Percentiles rank a stretch among this genome's conserved stretches.
Evolutionary conservation across 2,888 invertebrate genomes (phyloP).

Genomic region (Belgica antarctica): DNA sequence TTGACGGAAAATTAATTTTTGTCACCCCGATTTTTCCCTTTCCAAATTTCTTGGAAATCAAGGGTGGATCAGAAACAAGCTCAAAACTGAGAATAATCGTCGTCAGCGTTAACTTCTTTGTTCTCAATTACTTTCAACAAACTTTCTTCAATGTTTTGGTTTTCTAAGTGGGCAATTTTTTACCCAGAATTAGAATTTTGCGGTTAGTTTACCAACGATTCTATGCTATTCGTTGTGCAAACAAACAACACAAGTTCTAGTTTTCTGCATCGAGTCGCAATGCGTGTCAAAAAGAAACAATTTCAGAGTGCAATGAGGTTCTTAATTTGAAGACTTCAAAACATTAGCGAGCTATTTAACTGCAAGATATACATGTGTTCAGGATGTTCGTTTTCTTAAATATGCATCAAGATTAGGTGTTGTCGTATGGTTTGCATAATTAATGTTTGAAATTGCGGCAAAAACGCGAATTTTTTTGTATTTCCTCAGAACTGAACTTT

Average conservation of each 20-base stretch:
- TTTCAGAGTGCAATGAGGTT: not conserved
- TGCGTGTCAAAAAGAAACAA: not conserved
- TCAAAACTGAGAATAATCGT: not conserved
- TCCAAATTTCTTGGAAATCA: too few species aligned
- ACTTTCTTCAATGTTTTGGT: not conserved
- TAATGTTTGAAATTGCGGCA: slow-evolving; percentile 29
- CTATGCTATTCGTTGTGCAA: not conserved
- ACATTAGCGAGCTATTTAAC: too few species aligned
- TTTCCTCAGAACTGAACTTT: slow-evolving; percentile 4
- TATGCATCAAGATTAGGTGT: slow-evolving; percentile 3
- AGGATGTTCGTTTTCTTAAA: slow-evolving; percentile 24
- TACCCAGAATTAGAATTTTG: not conserved
- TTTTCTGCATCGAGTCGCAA: not conserved
- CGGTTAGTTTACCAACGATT: slow-evolving; percentile 31
- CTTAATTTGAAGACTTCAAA: slow-evolving; percentile 3
- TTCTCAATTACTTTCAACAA: too few species aligned
- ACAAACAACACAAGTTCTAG: not conserved
- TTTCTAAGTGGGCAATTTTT: not conserved
- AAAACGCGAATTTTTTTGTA: slow-evolving; percentile 8
- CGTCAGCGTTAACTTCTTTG: not conserved
- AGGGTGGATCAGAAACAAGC: too few species aligned
- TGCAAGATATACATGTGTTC: slow-evolving; percentile 32
- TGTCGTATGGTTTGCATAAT: slow-evolving; percentile 30
- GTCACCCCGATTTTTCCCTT: too few species aligned
- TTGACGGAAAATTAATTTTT: too few species aligned